Percentiles rank a stretch among this genome's conserved stretches.
phyloP scores from a whole-genome alignment of 2,113 vertebrate species.

The Mobula hypostoma region DNA sequence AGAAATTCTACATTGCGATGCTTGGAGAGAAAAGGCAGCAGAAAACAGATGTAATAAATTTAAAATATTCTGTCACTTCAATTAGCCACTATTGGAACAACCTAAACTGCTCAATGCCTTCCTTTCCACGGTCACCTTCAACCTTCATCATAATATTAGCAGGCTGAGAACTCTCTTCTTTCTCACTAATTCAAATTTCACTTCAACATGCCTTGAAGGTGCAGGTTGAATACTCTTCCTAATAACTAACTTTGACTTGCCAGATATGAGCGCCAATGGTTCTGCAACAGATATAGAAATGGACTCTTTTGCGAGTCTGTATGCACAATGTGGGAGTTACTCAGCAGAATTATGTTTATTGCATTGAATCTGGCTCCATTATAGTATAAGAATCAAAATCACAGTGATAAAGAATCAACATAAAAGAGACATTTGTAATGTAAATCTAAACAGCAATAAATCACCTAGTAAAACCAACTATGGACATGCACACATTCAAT shows the following conservation, averaged over 20 bases:
- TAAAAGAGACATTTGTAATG: neutral
- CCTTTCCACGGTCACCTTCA: neutral
- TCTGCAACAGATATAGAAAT: neutral
- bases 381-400: neutral
- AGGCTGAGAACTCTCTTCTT: neutral
- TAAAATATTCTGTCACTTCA: neutral
- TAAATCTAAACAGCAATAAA: neutral
- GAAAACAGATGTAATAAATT: neutral
- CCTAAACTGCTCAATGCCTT: neutral
- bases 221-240: neutral
- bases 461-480: neutral
- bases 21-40: no score
- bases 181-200: neutral
- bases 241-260: no score
- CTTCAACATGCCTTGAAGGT: neutral
- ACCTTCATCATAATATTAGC: neutral
- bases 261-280: neutral
- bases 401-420: neutral
- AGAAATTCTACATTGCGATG: no score
- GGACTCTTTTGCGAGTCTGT: neutral
- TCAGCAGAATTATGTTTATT: neutral
- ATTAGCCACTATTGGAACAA: neutral
- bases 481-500: neutral
- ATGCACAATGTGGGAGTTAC: neutral
- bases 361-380: neutral